Percentiles rank a stretch among this genome's conserved stretches.
Conservation (phyloP, 2,797 vertebrate species). For the Phoxinus dragarum region DNA sequence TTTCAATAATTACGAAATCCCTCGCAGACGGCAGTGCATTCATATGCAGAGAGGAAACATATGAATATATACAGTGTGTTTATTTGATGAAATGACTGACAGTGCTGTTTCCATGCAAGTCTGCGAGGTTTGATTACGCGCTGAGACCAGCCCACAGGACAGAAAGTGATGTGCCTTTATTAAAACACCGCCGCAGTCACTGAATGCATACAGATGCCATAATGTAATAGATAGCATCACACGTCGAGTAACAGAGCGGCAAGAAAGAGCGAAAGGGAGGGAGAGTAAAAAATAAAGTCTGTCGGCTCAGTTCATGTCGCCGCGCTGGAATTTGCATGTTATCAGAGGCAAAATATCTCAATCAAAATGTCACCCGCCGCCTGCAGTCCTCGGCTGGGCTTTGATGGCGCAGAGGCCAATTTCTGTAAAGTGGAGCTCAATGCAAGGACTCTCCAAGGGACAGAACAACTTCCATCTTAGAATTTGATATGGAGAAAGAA, state of each 20-base stretch:
- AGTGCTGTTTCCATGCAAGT: conserved; percentile 54
- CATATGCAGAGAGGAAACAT: conserved; percentile 41
- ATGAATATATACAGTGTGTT: conserved; percentile 50
- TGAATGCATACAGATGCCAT: conserved; percentile 73
- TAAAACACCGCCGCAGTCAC: conserved; percentile 68
- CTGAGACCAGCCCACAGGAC: conserved; percentile 59
- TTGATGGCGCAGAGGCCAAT: conserved; percentile 57
- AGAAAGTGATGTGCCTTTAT: conserved; percentile 74
- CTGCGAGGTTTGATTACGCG: conserved; percentile 60
- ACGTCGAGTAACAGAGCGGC: conserved; percentile 66
- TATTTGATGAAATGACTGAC: conserved; percentile 50
- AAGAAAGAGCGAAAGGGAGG: conserved; percentile 46
- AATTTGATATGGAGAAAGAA: conserved; percentile 46
- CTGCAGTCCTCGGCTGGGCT: conserved; percentile 62
- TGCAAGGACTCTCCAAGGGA: conserved; percentile 47
- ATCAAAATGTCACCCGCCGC: conserved; percentile 77
- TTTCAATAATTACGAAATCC: conserved; percentile 39
- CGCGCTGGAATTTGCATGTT: conserved; percentile 76
- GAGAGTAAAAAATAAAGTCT: conserved; percentile 59
- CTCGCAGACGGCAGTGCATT: conserved; percentile 30
- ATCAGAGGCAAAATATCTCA: conserved; percentile 72
- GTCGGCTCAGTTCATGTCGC: conserved; percentile 60
- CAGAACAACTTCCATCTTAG: conserved; percentile 43
- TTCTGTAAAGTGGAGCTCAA: conserved; percentile 48
- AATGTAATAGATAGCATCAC: conserved; percentile 75